Base-by-base conservation (phyloP, 92 coral and sea anemone genomes). In the Actinostola sp. region DNA sequence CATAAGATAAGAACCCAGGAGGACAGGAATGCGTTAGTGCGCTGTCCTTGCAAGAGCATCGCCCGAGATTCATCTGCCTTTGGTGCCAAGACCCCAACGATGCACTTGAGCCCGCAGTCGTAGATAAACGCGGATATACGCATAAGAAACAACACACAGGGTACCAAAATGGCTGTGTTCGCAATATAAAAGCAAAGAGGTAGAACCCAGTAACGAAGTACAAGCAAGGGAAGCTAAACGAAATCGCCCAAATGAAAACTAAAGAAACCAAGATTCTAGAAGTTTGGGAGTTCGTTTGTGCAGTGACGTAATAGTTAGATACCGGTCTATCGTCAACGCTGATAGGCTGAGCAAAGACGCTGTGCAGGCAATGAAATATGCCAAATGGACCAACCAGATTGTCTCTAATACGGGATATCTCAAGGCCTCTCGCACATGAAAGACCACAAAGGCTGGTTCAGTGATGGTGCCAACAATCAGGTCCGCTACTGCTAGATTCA, bases 401-500 rank as follows among this genome's bases (percentile, higher is more conserved):
- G 65, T 42, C 35, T 71, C 52, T 72, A 70, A 63, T 48, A 89
- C 87, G 9, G 77, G 65, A 29, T 78, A 80, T 9, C 63, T 82
- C 36, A 90, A 39, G 0, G 98, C 96, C 64, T 93, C 96, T 15
- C 81, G 77, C 57, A 84, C 62, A 64, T 93, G 98, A 58, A 77
- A 88, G 43, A 81, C 84, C 11, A 90, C 71, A 25, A 86, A 89
- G 0, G 88, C 87, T n/a, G 98, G 98, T 46, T 93, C 96, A 25
- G 96, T 75, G 8, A 93, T 35, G 39, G 76, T 48, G 29, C 98
- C 98, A 5, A 93, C 81, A 14, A 87, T 53, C 29, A 87, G 78
- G 77, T 93, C 98, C 24, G 96, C 86, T 63, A 92, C 61, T 7
- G 96, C 95, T 34, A 93, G 73, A 43, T 93, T 92, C 66, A 90